Base-by-base conservation (phyloP, 2,113 vertebrate species). In the Protobothrops flavoviridis region DNA sequence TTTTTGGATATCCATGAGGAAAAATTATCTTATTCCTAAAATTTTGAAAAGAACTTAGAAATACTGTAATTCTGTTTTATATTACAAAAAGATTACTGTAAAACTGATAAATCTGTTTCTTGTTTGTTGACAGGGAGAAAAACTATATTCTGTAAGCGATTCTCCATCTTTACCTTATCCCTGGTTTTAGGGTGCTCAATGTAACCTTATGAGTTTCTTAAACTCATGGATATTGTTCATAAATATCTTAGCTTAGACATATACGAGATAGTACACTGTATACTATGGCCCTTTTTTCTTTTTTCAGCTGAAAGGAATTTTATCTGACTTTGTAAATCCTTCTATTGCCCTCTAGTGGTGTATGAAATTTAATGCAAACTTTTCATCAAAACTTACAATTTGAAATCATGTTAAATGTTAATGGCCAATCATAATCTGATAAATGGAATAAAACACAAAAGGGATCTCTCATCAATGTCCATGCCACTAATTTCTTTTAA, bases 341-440 rank as follows among this genome's bases (percentile, higher is more conserved):
- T 59, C 64, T 85, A 74, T n/a, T 89, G 87, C 93, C 43, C 93
- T 86, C 93, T 89, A 94, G 69, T 92, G 93, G 93, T 45, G 74
- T 90, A 20, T 64, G 43, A 64, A 12, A 57, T 81, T 81, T 81
- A 81, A 26, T 53, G 43, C 53, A 53, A 61, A 90, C 29, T 48
- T 12, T 57, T 85, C 26, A n/a, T 57, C n/a, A n/a, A 56, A 59
- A 24, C 43, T 13, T n/a, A 59, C 9, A 64, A 23, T 87, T 15
- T 20, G 48, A 39, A 53, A 53, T 88, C 64, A 24, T 81, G 39
- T 55, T 74, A 85, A 45, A 55, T 74, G 43, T 26, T 61, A 59
- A 33, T 10, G 0, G 29, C 8, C n/a, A 23, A 33, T 55, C 59
- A 24, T 20, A 9, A 57, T 89, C 9, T 55, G 39, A 21, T 4